Conservation (phyloP, 2,797 vertebrate genomes). For the Sitta carolinensis region DNA sequence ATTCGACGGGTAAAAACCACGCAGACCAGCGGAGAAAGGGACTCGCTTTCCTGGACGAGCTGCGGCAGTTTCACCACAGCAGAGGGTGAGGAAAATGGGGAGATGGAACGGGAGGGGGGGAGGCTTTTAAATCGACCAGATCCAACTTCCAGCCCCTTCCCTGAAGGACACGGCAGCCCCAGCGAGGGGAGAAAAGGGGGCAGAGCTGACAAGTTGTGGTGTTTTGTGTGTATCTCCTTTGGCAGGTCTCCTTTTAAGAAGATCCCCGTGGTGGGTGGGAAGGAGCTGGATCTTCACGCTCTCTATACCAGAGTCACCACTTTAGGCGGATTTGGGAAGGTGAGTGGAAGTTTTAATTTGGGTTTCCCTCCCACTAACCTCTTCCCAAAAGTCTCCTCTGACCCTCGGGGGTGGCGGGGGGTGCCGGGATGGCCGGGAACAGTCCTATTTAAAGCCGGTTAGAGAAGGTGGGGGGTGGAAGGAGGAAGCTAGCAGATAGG, state of each 20-base stretch:
- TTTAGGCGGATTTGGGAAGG: slow-evolving; percentile 99
- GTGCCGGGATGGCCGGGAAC: slow-evolving; percentile 63
- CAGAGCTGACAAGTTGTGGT: slow-evolving; percentile 71
- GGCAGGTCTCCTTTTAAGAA: slow-evolving; percentile 96
- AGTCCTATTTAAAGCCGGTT: slow-evolving; percentile 63
- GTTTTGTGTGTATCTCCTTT: slow-evolving; percentile 68
- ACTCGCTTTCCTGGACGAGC: slow-evolving; percentile 99
- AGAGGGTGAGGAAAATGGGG: slow-evolving; percentile 92
- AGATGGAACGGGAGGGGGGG: slow-evolving; percentile 75
- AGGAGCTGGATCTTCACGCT: slow-evolving; percentile 96
- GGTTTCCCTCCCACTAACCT: slow-evolving; percentile 78
- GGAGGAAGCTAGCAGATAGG: slow-evolving; percentile 66
- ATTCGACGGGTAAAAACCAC: slow-evolving; percentile 97
- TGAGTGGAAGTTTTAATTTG: slow-evolving; percentile 92
- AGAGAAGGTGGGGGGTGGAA: slow-evolving; percentile 68
- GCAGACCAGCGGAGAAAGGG: slow-evolving; percentile 98
- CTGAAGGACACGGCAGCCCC: slow-evolving; percentile 72
- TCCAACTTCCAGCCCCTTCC: slow-evolving; percentile 77
- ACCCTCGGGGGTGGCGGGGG: slow-evolving; percentile 68
- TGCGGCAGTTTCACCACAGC: slow-evolving; percentile 99
- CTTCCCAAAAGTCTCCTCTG: slow-evolving; percentile 76
- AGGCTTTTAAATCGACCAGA: slow-evolving; percentile 73
- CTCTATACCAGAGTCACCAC: slow-evolving; percentile 98
- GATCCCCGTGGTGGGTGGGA: slow-evolving; percentile 97
- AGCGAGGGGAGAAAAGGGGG: slow-evolving; percentile 66